Evolutionary conservation across 2,113 vertebrate species (phyloP), one percentile per base, ranked within the genome.

Genomic region (Ailurus styani): DNA sequence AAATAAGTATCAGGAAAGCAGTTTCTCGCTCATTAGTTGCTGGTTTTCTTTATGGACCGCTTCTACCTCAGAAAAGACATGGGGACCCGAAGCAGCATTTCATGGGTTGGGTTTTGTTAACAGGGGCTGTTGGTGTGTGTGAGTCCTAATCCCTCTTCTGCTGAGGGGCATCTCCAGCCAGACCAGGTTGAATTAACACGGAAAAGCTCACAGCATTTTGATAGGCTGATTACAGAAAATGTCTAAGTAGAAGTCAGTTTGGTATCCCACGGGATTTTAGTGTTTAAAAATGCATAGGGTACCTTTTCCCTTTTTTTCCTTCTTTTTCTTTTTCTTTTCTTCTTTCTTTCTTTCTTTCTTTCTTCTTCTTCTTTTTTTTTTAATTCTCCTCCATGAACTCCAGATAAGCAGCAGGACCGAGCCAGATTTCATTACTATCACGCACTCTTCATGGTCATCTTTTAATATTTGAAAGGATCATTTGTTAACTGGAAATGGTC

Each of bases 401-500:
- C 96, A 98, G 99, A 99, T 99, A 99, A 99, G 99, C 98, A 97
- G 98, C 98, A 97, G 97, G 98, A 98, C 97, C 42, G 89, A 98
- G 99, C 99, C 99, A 99, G 98, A 99, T 99, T 99, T 99, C 98
- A 99, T 99, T 99, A 98, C 98, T 98, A 98, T 99, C 98, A 98
- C 97, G 75, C 96, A 97, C 98, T 98, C 98, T 99, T 99, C 98
- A 97, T 98, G 98, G 99, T 99, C 99, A 99, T 99, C 99, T 99
- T 99, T 99, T 99, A 99, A 99, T 99, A 99, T 99, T 99, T 99
- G 99, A 99, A 99, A 99, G 99, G 99, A 99, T 99, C 99, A 99
- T 99, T 99, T 99, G 99, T 99, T 99, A 99, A 99, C 98, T 99
- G 99, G 99, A 99, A 99, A 99, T 99, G 99, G 99, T 99, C 99